These are phyloP conservation scores for Drosophila bocqueti DNA, from an alignment of 1,140 invertebrate species.

Conservation along the genomic window DNA sequence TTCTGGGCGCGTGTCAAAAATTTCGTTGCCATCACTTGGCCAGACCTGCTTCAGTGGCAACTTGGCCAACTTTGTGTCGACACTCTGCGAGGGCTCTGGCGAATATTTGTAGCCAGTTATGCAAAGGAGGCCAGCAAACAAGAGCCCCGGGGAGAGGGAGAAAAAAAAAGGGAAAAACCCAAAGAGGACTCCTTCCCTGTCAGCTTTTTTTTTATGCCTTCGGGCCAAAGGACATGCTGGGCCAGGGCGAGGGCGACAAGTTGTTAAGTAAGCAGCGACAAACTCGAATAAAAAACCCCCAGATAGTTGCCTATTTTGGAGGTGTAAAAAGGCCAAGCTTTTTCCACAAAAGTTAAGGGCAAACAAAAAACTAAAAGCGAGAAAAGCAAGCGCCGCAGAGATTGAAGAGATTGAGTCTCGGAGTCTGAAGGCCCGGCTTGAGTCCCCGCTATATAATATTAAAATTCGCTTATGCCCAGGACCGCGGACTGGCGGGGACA, in stretches of 20 bases:
- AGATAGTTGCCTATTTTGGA: constrained; percentile 29
- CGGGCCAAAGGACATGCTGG: constrained; percentile 64
- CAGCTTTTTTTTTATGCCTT: constrained; percentile 72
- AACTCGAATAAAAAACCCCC: constrained; percentile 68
- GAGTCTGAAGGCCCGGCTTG: constrained; percentile 3
- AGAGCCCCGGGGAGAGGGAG: constrained; percentile 29
- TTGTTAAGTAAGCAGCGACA: constrained; percentile 82
- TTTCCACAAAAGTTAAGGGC: constrained; percentile 43
- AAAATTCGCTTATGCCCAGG: constrained; percentile 71
- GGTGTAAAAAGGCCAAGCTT: constrained; percentile 74
- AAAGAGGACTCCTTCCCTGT: constrained; percentile 50
- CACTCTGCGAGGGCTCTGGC: constrained; percentile 23
- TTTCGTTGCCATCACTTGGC: constrained; percentile 63
- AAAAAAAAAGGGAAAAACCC: constrained; percentile 6
- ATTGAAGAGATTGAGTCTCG: constrained; percentile 47
- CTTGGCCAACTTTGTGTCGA: constrained; percentile 38
- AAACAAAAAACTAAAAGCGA: constrained; percentile 56
- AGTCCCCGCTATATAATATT: constrained; percentile 64
- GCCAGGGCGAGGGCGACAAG: constrained; percentile 60
- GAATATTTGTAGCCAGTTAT: constrained; percentile 74
- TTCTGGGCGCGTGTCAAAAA: constrained; percentile 69
- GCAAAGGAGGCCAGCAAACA: constrained; percentile 69
- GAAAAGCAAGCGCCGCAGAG: constrained; percentile 69
- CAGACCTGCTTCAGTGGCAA: constrained; percentile 31
- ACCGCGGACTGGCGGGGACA: constrained; percentile 20